These are phyloP conservation scores for Zaprionus gabonicus DNA, from an alignment of 1,140 invertebrate genomes.

Conservation along the genomic window DNA sequence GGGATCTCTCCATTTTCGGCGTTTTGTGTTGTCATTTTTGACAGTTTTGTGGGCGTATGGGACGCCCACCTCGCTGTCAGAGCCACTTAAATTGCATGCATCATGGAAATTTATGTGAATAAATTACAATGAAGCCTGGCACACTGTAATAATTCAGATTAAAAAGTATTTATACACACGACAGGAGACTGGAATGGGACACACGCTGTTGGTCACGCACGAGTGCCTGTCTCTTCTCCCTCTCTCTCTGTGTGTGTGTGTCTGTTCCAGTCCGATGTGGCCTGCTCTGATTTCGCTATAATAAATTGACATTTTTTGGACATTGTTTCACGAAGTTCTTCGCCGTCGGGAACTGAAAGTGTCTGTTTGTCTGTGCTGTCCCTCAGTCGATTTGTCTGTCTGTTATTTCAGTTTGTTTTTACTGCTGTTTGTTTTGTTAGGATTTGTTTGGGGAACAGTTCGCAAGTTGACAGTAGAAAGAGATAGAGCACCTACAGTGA, in stretches of 20 bases:
- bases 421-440: conserved; percentile 25
- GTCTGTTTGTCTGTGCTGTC: conserved; percentile 3
- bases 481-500: not conserved
- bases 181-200: conserved; percentile 34
- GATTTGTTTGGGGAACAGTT: conserved; percentile 5
- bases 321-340: conserved; percentile 39
- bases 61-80: conserved; percentile 38
- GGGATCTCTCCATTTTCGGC: not conserved
- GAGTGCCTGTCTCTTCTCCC: not conserved
- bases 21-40: conserved; percentile 23
- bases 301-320: conserved; percentile 75
- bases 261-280: conserved; percentile 21
- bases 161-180: conserved; percentile 76
- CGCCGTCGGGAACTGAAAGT: conserved; percentile 28
- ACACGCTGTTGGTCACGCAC: conserved; percentile 54
- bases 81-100: conserved; percentile 75
- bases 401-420: conserved; percentile 58
- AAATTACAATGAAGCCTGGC: conserved; percentile 71
- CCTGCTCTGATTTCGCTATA: conserved; percentile 67
- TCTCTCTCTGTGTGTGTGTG: conserved; percentile 34
- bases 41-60: conserved; percentile 17
- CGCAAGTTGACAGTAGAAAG: conserved; percentile 10
- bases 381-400: conserved; percentile 29
- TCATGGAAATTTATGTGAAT: conserved; percentile 77
- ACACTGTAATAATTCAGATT: conserved; percentile 74